Evolutionary conservation across 2,888 invertebrate species (phyloP).

Genomic region (Cryptus viduatorius): DNA sequence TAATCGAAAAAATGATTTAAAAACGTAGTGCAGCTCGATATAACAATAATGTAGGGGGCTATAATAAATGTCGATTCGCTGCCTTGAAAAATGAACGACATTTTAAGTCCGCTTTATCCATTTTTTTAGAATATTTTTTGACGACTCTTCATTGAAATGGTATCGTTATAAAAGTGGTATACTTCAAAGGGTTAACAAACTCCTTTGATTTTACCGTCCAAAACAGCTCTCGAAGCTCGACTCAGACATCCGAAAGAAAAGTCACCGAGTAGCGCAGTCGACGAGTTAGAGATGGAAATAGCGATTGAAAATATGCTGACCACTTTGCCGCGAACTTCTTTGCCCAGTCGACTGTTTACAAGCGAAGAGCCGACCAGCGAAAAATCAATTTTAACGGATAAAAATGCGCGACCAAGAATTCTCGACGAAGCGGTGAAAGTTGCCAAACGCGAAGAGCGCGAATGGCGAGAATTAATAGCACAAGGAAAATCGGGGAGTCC

Average conservation of each 20-base stretch:
- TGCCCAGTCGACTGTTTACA: constrained; percentile 58
- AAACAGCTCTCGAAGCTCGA: constrained; percentile 1
- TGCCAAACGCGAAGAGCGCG: constrained; percentile 49
- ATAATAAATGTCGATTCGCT: too few species aligned
- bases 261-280: constrained; percentile 7
- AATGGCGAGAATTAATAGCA: constrained; percentile 37
- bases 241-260: background rate
- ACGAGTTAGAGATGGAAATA: constrained; percentile 55
- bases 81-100: too few species aligned
- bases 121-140: background rate
- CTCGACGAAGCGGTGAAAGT: constrained; percentile 58
- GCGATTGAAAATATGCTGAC: constrained; percentile 68
- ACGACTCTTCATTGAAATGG: background rate
- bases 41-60: too few species aligned
- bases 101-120: too few species aligned
- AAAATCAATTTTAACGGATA: constrained; percentile 43
- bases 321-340: constrained; percentile 64
- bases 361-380: constrained; percentile 31
- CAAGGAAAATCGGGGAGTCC: constrained; percentile 36
- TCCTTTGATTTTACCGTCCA: background rate
- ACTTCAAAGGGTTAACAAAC: background rate
- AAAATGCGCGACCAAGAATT: constrained; percentile 48
- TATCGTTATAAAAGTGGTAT: background rate
- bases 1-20: background rate
- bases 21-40: too few species aligned